These are phyloP conservation scores for Meghimatium bilineatum DNA, from an alignment of 2,888 invertebrate genomes.

Conservation along the genomic window DNA sequence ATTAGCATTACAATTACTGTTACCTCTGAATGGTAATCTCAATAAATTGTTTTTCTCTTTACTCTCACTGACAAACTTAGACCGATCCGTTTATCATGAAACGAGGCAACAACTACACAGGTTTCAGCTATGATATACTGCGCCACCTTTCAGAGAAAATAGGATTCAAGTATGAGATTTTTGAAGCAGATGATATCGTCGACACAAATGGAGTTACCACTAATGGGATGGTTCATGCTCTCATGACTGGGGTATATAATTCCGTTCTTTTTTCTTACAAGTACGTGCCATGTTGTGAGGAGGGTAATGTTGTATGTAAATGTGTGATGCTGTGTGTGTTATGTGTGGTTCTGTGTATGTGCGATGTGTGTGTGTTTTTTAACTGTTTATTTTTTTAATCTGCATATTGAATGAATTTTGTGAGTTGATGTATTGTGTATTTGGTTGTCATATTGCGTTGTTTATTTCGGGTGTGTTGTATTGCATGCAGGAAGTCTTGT, in stretches of 20 bases:
- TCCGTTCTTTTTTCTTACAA: not conserved
- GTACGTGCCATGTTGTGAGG: not conserved
- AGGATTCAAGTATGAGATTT: slow-evolving; percentile 59
- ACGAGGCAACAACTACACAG: slow-evolving; percentile 55
- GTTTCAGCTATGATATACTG: slow-evolving; percentile 67
- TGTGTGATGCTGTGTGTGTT: not conserved
- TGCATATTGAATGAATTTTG: not conserved
- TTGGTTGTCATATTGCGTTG: not conserved
- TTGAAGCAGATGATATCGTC: slow-evolving; percentile 52
- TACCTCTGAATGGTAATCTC: no score
- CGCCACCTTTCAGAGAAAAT: slow-evolving; percentile 56
- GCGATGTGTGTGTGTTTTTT: not conserved
- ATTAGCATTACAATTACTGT: no score
- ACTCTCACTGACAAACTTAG: no score
- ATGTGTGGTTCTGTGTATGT: not conserved
- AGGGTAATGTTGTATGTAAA: not conserved
- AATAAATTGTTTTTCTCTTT: not conserved
- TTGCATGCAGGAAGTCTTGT: not conserved
- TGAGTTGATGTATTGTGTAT: not conserved
- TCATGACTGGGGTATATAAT: slow-evolving; percentile 63
- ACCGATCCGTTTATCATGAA: slow-evolving; percentile 67
- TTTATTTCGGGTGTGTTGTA: not conserved
- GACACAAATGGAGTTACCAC: slow-evolving; percentile 39
- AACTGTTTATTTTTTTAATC: not conserved
- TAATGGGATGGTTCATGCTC: slow-evolving; percentile 62